Conservation (phyloP, 1,140 invertebrate species). For the Colletes latitarsis region DNA sequence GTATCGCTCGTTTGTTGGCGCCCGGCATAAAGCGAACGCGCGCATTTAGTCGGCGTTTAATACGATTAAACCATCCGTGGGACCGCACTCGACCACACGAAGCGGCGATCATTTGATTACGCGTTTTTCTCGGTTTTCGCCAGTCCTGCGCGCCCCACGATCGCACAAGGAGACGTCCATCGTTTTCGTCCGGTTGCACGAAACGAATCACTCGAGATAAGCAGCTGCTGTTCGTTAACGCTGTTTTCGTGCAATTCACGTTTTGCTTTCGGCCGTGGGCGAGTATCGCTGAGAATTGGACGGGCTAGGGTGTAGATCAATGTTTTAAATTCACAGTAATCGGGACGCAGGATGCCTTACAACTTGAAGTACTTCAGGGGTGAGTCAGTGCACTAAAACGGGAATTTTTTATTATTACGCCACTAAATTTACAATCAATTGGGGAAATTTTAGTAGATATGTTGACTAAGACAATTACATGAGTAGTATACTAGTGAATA, state of each 20-base stretch:
- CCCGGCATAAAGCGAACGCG: slow-evolving; percentile 11
- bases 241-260: slow-evolving; percentile 65
- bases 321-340: no score
- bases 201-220: slow-evolving; percentile 20
- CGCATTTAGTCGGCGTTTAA: slow-evolving; percentile 41
- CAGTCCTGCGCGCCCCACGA: background rate
- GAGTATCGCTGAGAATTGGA: background rate
- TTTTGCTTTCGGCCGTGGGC: background rate
- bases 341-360: no score
- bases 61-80: slow-evolving; percentile 42
- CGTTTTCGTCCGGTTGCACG: background rate
- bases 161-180: slow-evolving; percentile 1
- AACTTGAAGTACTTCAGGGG: no score
- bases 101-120: slow-evolving; percentile 36
- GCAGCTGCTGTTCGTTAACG: slow-evolving; percentile 53
- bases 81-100: slow-evolving; percentile 24
- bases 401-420: no score
- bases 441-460: no score
- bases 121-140: slow-evolving; percentile 20
- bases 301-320: no score
- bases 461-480: no score
- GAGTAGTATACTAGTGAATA: no score
- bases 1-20: slow-evolving; percentile 14
- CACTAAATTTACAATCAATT: no score
- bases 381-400: no score